phyloP scores from a whole-genome alignment of 2,888 invertebrate species.

The Pegoplata infirma region DNA sequence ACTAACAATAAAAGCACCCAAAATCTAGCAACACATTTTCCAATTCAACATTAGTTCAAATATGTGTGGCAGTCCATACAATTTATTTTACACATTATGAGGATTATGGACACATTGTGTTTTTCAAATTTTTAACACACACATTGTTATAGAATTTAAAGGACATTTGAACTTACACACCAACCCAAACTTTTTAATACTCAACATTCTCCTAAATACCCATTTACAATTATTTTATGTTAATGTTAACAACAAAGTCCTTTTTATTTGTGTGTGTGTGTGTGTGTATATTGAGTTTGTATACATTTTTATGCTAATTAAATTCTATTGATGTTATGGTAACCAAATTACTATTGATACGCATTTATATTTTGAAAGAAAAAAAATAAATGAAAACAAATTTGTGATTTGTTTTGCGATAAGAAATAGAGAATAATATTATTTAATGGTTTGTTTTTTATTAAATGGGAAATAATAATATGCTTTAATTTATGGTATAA shows the following conservation, averaged over 20 bases:
- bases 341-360: constrained; percentile 69
- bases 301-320: constrained; percentile 76
- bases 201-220: background rate
- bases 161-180: too few relatives aligned
- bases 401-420: background rate
- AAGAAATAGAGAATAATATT: background rate
- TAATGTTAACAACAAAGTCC: background rate
- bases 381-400: background rate
- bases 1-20: background rate
- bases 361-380: background rate
- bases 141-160: background rate
- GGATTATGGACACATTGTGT: background rate
- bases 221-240: background rate
- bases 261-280: constrained; percentile 43
- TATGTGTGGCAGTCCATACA: background rate
- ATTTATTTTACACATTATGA: background rate
- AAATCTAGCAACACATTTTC: background rate
- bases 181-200: too few relatives aligned
- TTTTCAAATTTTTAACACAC: background rate
- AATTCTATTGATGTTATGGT: constrained; percentile 67
- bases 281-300: too few relatives aligned
- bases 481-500: too few relatives aligned
- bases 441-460: background rate
- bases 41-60: background rate
- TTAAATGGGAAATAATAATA: too few relatives aligned